Conservation (phyloP, 2,113 vertebrate genomes). For the Scartelaos histophorus region DNA sequence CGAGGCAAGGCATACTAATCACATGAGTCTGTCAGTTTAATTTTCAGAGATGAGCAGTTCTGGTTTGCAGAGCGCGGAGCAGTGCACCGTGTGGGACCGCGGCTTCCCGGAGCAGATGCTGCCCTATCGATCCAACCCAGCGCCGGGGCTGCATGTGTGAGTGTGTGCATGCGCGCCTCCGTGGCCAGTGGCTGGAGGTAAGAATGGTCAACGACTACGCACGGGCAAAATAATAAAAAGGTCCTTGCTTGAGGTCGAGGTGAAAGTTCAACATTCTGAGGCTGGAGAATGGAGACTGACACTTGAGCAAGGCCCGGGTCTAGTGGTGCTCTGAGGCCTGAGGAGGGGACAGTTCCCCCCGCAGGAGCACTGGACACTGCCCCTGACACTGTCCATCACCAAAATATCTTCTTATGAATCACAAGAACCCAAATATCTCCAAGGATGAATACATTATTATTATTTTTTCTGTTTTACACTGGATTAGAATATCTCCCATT, state of each 20-base stretch:
- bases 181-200: constrained; percentile 72
- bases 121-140: constrained; percentile 75
- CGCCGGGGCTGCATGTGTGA: constrained; percentile 54
- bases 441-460: background rate
- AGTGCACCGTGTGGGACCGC: constrained; percentile 74
- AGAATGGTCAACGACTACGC: constrained; percentile 73
- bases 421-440: background rate
- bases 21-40: constrained; percentile 77
- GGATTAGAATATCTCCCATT: background rate
- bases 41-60: constrained; percentile 78
- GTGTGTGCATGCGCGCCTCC: constrained; percentile 36
- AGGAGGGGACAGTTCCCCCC: constrained; percentile 8
- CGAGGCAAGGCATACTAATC: constrained; percentile 71
- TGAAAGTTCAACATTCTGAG: constrained; percentile 77
- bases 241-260: constrained; percentile 62
- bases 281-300: constrained; percentile 59
- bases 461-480: background rate
- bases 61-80: constrained; percentile 68
- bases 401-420: background rate
- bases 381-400: background rate
- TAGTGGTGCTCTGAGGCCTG: constrained; percentile 15
- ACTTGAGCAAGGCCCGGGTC: constrained; percentile 32
- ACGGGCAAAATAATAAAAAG: constrained; percentile 43
- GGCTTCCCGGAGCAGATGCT: constrained; percentile 80
- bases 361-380: constrained; percentile 6